These are phyloP conservation scores for Ceratoteleas bidentatus DNA, from an alignment of 1,140 invertebrate species.

Conservation along the genomic window DNA sequence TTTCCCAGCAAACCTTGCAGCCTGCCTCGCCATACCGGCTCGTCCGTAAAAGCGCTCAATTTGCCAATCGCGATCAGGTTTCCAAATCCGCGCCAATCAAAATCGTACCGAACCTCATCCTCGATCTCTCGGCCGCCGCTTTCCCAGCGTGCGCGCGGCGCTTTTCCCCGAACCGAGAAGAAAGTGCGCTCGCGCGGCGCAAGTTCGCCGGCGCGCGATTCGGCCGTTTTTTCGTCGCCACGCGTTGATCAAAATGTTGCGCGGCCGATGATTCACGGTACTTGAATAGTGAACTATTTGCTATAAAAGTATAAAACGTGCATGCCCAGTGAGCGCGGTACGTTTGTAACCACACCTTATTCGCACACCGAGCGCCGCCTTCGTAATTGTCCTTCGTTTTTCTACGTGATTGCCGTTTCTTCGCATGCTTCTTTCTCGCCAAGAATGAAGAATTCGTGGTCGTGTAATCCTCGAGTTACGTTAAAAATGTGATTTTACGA, in stretches of 20 bases:
- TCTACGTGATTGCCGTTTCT: constrained; percentile 65
- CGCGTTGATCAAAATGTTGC: constrained; percentile 54
- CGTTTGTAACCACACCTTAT: constrained; percentile 66
- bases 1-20: too few relatives aligned
- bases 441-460: constrained; percentile 67
- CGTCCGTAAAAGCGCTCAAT: too few relatives aligned
- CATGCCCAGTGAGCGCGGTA: constrained; percentile 58
- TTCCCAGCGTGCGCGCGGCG: constrained; percentile 10
- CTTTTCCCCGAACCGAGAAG: constrained; percentile 3
- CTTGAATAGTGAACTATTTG: constrained; percentile 64
- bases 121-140: too few relatives aligned
- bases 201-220: constrained; percentile 24
- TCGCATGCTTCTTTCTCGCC: constrained; percentile 69
- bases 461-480: constrained; percentile 70
- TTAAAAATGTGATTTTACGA: constrained; percentile 75
- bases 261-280: constrained; percentile 50
- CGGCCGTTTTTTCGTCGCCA: constrained; percentile 17
- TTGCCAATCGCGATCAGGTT: too few relatives aligned
- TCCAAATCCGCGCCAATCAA: too few relatives aligned
- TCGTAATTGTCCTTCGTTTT: constrained; percentile 65
- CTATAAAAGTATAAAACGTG: constrained; percentile 63
- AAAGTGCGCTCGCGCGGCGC: constrained; percentile 13
- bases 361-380: constrained; percentile 59
- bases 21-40: too few relatives aligned
- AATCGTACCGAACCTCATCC: too few relatives aligned